Conservation (phyloP, 2,888 invertebrate genomes). For the Ecliptopera silaceata region DNA sequence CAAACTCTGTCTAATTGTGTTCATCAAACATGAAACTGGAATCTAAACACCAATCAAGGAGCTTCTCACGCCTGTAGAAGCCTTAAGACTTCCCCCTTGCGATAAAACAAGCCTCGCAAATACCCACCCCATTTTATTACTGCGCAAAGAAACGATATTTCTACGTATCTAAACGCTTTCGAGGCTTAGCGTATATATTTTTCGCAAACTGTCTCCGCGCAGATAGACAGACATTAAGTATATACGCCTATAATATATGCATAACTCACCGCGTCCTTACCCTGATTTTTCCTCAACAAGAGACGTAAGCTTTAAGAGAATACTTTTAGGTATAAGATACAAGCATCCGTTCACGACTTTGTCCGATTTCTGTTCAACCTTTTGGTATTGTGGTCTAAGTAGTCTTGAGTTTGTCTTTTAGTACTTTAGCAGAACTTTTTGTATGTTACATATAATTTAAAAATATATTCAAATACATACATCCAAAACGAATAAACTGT, state of each 20-base stretch:
- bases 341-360: too few relatives aligned
- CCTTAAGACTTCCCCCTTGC: conserved; percentile 16
- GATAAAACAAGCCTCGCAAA: conserved; percentile 32
- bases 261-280: conserved; percentile 36
- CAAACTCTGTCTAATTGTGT: conserved; percentile 26
- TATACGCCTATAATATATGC: conserved; percentile 33
- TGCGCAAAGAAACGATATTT: conserved; percentile 37
- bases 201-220: conserved; percentile 24
- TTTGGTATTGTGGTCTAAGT: too few relatives aligned
- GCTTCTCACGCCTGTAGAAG: conserved; percentile 9
- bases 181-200: conserved; percentile 33
- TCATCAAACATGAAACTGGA: conserved; percentile 31
- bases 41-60: conserved; percentile 24
- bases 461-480: too few relatives aligned
- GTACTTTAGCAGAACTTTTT: too few relatives aligned
- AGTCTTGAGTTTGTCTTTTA: too few relatives aligned
- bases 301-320: conserved; percentile 40
- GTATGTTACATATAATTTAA: too few relatives aligned
- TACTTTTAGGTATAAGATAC: too few relatives aligned
- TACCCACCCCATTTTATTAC: conserved; percentile 32
- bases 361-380: too few relatives aligned
- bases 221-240: conserved; percentile 26
- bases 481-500: too few relatives aligned
- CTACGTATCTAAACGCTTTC: conserved; percentile 35
- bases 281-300: conserved; percentile 36